Conservation (phyloP, 2,888 invertebrate genomes). For the Tryphoninae sp. region DNA sequence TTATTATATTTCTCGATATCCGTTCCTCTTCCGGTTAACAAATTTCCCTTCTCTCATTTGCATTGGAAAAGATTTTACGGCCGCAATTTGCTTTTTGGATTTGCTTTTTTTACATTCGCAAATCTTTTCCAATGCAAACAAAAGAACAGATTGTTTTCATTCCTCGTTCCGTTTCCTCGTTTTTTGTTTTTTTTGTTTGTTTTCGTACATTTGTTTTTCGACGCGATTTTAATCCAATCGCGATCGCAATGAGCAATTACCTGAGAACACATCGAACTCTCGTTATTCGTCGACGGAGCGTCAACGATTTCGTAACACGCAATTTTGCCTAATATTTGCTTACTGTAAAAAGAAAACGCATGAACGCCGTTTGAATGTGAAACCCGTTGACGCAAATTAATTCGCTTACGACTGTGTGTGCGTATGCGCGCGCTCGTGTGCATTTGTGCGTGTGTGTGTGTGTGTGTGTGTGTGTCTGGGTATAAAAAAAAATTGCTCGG, state of each 20-base stretch:
- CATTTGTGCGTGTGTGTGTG: no score
- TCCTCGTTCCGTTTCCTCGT: not conserved
- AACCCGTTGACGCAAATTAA: slow-evolving; percentile 25
- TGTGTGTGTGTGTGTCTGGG: slow-evolving; percentile 1
- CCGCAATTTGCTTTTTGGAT: no score
- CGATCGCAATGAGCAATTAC: not conserved
- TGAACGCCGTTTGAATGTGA: slow-evolving; percentile 18
- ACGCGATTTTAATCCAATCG: not conserved
- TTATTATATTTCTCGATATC: slow-evolving; percentile 18
- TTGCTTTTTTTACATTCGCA: no score
- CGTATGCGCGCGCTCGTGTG: slow-evolving; percentile 13
- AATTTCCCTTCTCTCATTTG: not conserved
- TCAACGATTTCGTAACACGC: not conserved
- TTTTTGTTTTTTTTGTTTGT: not conserved
- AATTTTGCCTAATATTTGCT: slow-evolving; percentile 18
- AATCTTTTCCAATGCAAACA: not conserved
- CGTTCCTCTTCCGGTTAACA: not conserved
- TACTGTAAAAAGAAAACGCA: slow-evolving; percentile 42
- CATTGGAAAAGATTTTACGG: no score
- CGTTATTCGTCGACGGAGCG: not conserved
- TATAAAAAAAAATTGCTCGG: not conserved
- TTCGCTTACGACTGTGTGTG: slow-evolving; percentile 28
- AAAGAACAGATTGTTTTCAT: not conserved
- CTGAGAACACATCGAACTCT: not conserved
- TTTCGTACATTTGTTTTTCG: not conserved